Evolutionary conservation across 2,113 vertebrate genomes (phyloP).

Genomic region (Perca fluviatilis): DNA sequence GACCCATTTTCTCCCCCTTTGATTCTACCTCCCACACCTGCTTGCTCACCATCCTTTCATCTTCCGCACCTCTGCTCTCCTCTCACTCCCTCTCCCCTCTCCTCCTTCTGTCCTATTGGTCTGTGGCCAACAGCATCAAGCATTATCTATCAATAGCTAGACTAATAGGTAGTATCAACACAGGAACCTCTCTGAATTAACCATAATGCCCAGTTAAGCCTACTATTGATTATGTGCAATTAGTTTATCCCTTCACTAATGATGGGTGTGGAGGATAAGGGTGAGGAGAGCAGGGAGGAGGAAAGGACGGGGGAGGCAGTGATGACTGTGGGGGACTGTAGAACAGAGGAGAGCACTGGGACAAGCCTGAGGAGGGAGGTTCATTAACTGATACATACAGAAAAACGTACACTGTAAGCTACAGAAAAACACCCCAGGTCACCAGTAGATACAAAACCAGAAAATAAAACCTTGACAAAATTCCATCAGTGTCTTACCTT

Average conservation of each 20-base stretch:
- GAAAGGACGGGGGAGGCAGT: constrained; percentile 29
- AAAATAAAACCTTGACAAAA: constrained; percentile 15
- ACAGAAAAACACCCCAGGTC: constrained; percentile 27
- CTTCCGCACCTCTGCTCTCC: constrained; percentile 59
- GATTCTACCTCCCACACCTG: constrained; percentile 66
- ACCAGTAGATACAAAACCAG: background rate
- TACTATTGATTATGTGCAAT: constrained; percentile 75
- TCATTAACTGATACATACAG: constrained; percentile 37
- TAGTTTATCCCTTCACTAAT: constrained; percentile 73
- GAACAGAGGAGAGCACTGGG: constrained; percentile 67
- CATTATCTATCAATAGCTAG: constrained; percentile 58
- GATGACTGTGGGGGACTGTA: constrained; percentile 57
- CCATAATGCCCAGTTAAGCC: constrained; percentile 67
- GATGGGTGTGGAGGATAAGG: constrained; percentile 46
- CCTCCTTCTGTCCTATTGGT: constrained; percentile 66
- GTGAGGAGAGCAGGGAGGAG: constrained; percentile 53
- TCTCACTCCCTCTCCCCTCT: constrained; percentile 60
- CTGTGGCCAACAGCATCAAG: constrained; percentile 59
- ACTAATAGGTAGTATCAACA: constrained; percentile 67
- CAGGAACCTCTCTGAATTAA: constrained; percentile 67
- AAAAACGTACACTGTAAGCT: constrained; percentile 16
- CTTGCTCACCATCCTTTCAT: constrained; percentile 64
- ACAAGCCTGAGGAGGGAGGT: constrained; percentile 41
- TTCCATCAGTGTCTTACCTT: constrained; percentile 77
- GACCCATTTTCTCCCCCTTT: constrained; percentile 51